phyloP scores from a whole-genome alignment of 1,140 invertebrate genomes.

The Anadara kagoshimensis region DNA sequence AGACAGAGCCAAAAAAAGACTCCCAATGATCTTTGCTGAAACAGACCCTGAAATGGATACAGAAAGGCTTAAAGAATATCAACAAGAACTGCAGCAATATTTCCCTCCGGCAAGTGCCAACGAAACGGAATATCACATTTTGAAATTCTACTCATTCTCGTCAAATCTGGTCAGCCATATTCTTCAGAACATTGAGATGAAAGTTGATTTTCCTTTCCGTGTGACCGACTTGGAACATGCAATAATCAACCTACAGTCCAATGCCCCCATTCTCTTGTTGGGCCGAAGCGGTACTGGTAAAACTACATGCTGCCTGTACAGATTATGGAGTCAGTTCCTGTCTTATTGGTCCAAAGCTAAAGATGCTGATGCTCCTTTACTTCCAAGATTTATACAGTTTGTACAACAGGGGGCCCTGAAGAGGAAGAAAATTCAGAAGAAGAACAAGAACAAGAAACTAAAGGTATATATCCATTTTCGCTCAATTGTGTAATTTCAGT shows the following conservation, averaged over 20 bases:
- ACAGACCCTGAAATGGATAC: constrained; percentile 40
- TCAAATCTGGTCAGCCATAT: constrained; percentile 61
- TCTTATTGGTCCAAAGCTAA: constrained; percentile 63
- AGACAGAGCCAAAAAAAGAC: background rate
- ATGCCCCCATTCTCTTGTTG: constrained; percentile 61
- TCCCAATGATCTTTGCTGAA: constrained; percentile 57
- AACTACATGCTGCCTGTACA: constrained; percentile 69
- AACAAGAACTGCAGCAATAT: constrained; percentile 42
- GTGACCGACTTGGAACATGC: constrained; percentile 68
- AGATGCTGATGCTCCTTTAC: constrained; percentile 47
- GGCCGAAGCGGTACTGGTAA: constrained; percentile 70
- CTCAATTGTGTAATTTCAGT: background rate
- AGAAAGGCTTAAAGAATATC: constrained; percentile 14
- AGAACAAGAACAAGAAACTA: background rate
- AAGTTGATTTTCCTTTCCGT: constrained; percentile 69
- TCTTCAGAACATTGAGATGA: constrained; percentile 56
- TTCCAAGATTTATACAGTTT: constrained; percentile 47
- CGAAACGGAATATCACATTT: constrained; percentile 69
- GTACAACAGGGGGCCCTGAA: constrained; percentile 30
- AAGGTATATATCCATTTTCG: background rate
- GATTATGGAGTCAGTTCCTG: constrained; percentile 63
- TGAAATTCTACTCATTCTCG: constrained; percentile 70
- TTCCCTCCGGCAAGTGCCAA: constrained; percentile 66
- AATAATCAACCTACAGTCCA: constrained; percentile 63
- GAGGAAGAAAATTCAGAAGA: constrained; percentile 14